Evolutionary conservation across 2,888 invertebrate genomes (phyloP).

Genomic region (Taenaris catops): DNA sequence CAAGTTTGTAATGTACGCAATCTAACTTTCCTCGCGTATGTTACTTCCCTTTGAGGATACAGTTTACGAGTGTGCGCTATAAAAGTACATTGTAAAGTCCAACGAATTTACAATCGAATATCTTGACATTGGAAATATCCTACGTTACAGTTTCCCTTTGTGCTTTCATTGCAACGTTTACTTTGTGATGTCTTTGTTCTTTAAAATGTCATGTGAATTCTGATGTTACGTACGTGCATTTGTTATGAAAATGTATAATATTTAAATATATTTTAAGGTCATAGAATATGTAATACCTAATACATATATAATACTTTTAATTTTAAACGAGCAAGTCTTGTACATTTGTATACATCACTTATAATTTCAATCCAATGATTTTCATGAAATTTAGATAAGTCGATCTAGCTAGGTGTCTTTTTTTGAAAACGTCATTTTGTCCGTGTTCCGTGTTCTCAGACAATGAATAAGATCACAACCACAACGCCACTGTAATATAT

Average conservation of each 20-base stretch:
- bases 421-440: too few species aligned
- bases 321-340: too few species aligned
- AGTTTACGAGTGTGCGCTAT: slow-evolving; percentile 41
- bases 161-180: slow-evolving; percentile 27
- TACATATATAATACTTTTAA: too few species aligned
- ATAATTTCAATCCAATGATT: too few species aligned
- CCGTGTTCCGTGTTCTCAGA: too few species aligned
- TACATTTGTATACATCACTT: too few species aligned
- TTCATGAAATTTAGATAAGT: too few species aligned
- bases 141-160: slow-evolving; percentile 30
- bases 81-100: slow-evolving; percentile 48
- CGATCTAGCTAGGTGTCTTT: too few species aligned
- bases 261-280: too few species aligned
- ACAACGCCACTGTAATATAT: too few species aligned
- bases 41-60: slow-evolving; percentile 52
- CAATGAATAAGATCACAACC: too few species aligned
- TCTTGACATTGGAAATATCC: slow-evolving; percentile 27
- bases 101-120: slow-evolving; percentile 39
- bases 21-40: slow-evolving; percentile 27
- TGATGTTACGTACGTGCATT: neutral
- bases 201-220: neutral
- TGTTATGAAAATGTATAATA: neutral
- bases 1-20: slow-evolving; percentile 24
- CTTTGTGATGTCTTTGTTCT: slow-evolving; percentile 25
- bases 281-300: too few species aligned